These are phyloP conservation scores for Pemphredon lugubris DNA, from an alignment of 2,888 invertebrate genomes.

Conservation along the genomic window DNA sequence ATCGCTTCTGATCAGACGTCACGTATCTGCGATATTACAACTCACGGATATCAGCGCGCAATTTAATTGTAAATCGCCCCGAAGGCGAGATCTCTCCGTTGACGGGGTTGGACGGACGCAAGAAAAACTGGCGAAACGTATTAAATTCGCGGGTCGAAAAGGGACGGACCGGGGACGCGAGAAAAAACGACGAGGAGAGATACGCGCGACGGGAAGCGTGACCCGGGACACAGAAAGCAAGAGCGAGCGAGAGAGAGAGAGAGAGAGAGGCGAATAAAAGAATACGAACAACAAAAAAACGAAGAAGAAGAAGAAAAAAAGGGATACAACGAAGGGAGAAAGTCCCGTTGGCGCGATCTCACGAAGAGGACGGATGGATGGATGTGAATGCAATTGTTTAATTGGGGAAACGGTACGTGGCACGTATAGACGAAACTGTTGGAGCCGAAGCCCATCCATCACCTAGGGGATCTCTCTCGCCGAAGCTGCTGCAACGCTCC, in stretches of 20 bases:
- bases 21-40: constrained; percentile 57
- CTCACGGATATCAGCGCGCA: constrained; percentile 7
- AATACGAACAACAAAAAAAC: constrained; percentile 4
- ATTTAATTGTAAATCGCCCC: constrained; percentile 45
- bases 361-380: constrained; percentile 65
- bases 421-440: constrained; percentile 69
- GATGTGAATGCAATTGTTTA: constrained; percentile 80
- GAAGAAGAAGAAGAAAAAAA: background rate
- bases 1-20: constrained; percentile 53
- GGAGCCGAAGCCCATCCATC: constrained; percentile 72
- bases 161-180: constrained; percentile 10
- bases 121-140: background rate
- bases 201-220: background rate
- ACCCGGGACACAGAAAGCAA: constrained; percentile 16
- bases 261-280: background rate
- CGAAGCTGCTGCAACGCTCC: constrained; percentile 14
- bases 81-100: constrained; percentile 47
- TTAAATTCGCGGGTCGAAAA: background rate
- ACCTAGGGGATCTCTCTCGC: constrained; percentile 56
- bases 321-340: background rate
- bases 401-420: constrained; percentile 77
- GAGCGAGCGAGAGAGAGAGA: background rate
- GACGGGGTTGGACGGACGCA: background rate
- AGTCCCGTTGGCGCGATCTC: constrained; percentile 36
- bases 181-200: background rate